phyloP scores from a whole-genome alignment of 2,113 vertebrate genomes.

The Callospermophilus lateralis region DNA sequence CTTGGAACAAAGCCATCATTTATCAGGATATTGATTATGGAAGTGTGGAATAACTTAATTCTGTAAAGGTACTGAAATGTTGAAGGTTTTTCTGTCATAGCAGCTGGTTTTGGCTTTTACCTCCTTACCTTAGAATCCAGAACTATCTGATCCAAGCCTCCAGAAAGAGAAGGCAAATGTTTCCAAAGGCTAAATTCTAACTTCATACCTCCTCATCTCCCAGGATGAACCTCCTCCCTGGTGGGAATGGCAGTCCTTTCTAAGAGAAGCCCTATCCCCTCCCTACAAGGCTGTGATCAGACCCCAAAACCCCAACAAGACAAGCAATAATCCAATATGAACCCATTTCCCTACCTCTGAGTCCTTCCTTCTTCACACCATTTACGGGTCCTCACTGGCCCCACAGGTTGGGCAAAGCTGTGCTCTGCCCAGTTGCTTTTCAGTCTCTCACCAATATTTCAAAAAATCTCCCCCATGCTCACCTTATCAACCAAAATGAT shows the following conservation, averaged over 20 bases:
- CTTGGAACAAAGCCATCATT: slow-evolving; percentile 11
- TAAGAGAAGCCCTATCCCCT: not conserved
- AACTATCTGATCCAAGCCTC: not conserved
- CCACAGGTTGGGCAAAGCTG: not conserved
- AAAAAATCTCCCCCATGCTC: not conserved
- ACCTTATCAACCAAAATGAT: not conserved
- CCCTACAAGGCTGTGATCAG: not conserved
- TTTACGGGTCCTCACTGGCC: not conserved
- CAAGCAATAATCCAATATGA: not conserved
- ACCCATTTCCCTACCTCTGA: not conserved
- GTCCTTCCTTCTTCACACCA: not conserved
- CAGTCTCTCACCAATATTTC: not conserved
- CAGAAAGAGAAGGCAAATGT: not conserved
- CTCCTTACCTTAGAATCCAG: not conserved
- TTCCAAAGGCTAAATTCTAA: not conserved
- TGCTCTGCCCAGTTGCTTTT: not conserved
- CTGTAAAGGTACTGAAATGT: slow-evolving; percentile 9
- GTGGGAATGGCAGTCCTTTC: not conserved
- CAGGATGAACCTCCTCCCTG: not conserved
- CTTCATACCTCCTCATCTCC: not conserved
- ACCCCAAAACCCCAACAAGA: not conserved
- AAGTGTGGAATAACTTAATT: slow-evolving; percentile 26
- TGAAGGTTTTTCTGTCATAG: not conserved
- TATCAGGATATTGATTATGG: not conserved
- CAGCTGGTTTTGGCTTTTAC: not conserved